phyloP scores from a whole-genome alignment of 2,113 vertebrate species.

The Hippocampus abdominalis region DNA sequence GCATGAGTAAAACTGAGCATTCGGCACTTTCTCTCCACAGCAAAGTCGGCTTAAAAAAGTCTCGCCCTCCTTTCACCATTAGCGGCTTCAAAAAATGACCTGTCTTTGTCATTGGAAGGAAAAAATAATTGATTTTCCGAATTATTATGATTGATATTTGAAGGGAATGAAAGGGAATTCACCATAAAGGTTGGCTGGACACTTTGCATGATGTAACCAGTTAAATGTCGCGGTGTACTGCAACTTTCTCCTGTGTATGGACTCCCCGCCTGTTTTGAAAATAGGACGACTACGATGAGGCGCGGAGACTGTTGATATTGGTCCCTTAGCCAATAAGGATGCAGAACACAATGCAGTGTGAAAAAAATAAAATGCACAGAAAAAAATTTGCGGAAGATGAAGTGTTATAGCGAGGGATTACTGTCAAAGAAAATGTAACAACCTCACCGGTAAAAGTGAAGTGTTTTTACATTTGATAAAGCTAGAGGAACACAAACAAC shows the following conservation, averaged over 20 bases:
- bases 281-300: not conserved
- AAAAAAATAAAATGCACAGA: not conserved
- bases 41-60: constrained; percentile 55
- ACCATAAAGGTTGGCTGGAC: not conserved
- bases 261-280: not conserved
- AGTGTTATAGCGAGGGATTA: too few relatives aligned
- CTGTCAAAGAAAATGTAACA: too few relatives aligned
- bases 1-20: not conserved
- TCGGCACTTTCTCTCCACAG: constrained; percentile 41
- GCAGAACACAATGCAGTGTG: too few relatives aligned
- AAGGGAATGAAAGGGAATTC: not conserved
- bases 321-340: too few relatives aligned
- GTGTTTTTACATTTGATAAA: not conserved
- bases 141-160: not conserved
- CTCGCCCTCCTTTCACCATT: constrained; percentile 55
- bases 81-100: constrained; percentile 59
- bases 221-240: not conserved
- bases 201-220: not conserved
- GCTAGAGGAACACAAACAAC: not conserved
- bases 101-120: not conserved
- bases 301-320: too few relatives aligned
- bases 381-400: too few relatives aligned
- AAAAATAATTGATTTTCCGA: not conserved
- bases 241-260: constrained; percentile 4
- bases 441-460: not conserved